phyloP scores from a whole-genome alignment of 2,113 vertebrate species.

The Tichodroma muraria region DNA sequence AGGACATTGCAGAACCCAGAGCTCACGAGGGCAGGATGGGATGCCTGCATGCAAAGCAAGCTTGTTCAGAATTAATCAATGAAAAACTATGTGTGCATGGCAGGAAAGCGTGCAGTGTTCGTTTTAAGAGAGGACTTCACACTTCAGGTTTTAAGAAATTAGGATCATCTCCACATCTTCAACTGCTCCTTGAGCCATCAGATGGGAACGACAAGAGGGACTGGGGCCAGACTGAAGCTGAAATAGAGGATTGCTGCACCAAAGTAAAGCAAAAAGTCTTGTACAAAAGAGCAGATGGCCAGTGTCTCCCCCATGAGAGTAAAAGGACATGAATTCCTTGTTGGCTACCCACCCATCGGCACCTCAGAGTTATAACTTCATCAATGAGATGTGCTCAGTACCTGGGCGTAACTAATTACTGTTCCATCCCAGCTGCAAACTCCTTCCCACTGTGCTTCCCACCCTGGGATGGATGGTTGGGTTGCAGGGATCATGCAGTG shows the following conservation, averaged over 20 bases:
- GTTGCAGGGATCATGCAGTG: not conserved
- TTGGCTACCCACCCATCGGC: fast-evolving
- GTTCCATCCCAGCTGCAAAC: not conserved
- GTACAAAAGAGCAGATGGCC: not conserved
- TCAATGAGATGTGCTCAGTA: not conserved
- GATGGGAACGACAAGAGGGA: not conserved
- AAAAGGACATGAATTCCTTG: not conserved
- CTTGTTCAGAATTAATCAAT: not conserved
- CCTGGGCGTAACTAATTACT: not conserved
- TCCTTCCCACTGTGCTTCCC: not conserved
- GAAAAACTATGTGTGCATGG: not conserved
- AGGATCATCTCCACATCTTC: not conserved
- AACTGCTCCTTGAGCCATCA: not conserved
- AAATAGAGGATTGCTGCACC: not conserved
- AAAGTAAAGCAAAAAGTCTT: not conserved
- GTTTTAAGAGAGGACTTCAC: not conserved
- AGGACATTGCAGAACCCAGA: not conserved
- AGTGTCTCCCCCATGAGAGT: not conserved
- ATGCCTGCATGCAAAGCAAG: not conserved
- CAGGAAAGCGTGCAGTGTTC: not conserved
- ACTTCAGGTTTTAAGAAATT: not conserved
- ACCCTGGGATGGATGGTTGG: fast-evolving
- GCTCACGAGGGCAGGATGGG: not conserved
- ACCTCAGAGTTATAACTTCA: not conserved
- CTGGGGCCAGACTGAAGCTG: not conserved